phyloP scores from a whole-genome alignment of 2,113 vertebrate species.

The Pachycephala philippinensis region DNA sequence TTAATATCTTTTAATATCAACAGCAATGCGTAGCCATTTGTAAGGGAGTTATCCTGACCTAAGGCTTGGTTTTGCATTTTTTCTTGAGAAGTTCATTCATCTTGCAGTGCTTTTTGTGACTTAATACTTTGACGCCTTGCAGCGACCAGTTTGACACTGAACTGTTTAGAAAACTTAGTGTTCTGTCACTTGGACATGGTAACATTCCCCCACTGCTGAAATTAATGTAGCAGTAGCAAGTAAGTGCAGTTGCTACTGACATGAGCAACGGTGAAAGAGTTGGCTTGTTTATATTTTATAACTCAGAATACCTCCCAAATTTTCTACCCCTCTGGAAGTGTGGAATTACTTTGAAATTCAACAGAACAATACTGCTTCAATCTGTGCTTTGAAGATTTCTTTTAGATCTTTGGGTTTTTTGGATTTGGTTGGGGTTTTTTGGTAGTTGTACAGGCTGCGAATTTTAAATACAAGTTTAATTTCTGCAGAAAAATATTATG shows the following conservation, averaged over 20 bases:
- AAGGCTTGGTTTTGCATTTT: background rate
- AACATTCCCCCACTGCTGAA: background rate
- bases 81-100: background rate
- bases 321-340: background rate
- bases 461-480: background rate
- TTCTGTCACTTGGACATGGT: background rate
- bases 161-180: background rate
- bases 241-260: background rate
- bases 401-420: background rate
- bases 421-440: background rate
- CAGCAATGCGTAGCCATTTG: background rate
- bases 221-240: background rate
- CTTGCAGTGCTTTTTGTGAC: background rate
- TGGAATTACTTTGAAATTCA: background rate
- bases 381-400: background rate
- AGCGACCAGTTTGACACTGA: background rate
- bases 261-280: background rate
- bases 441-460: background rate
- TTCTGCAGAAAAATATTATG: background rate
- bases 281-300: background rate
- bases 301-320: background rate
- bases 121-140: background rate
- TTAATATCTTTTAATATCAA: background rate
- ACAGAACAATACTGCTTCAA: background rate
- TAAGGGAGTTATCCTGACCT: background rate